A percentile compares a stretch with the other conserved stretches of the same genome.
Conservation (phyloP, 1,140 invertebrate species). For the Carposina sasakii region DNA sequence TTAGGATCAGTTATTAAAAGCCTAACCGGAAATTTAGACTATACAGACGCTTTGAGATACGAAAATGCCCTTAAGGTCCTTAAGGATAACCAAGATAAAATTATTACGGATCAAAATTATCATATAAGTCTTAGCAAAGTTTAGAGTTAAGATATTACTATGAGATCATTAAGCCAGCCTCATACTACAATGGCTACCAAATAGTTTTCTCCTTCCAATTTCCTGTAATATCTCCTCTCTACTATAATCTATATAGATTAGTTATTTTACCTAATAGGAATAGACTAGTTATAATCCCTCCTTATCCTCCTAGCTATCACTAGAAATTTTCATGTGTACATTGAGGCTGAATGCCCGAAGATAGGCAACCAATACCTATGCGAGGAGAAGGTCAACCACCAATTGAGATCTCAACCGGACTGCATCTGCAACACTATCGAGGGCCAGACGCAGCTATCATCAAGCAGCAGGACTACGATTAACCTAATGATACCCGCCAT, state of each 20-base stretch:
- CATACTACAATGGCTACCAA: slow-evolving; percentile 26
- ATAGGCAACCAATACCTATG: background rate
- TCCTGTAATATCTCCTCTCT: slow-evolving; percentile 22
- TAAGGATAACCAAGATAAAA: slow-evolving; percentile 13
- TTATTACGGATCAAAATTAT: slow-evolving; percentile 19
- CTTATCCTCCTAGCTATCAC: background rate
- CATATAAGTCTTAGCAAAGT: slow-evolving; percentile 22
- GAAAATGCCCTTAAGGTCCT: slow-evolving; percentile 21
- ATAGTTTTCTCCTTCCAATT: slow-evolving; percentile 32
- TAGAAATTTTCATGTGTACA: background rate
- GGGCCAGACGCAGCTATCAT: background rate
- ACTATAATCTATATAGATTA: slow-evolving; percentile 23
- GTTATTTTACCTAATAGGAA: too few relatives aligned
- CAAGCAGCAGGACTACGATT: slow-evolving; percentile 9
- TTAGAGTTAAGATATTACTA: slow-evolving; percentile 32
- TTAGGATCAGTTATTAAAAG: slow-evolving; percentile 32
- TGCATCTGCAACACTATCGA: slow-evolving; percentile 14
- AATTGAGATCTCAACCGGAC: slow-evolving; percentile 1
- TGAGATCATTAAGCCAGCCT: slow-evolving; percentile 30
- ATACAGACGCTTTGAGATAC: slow-evolving; percentile 31
- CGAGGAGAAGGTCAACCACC: background rate
- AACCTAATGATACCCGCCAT: slow-evolving; percentile 11
- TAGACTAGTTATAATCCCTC: background rate
- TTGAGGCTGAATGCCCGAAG: slow-evolving; percentile 1
- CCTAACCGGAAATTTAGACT: slow-evolving; percentile 28